Evolutionary conservation across 2,888 invertebrate species (phyloP).

Genomic region (Phlogophora meticulosa): DNA sequence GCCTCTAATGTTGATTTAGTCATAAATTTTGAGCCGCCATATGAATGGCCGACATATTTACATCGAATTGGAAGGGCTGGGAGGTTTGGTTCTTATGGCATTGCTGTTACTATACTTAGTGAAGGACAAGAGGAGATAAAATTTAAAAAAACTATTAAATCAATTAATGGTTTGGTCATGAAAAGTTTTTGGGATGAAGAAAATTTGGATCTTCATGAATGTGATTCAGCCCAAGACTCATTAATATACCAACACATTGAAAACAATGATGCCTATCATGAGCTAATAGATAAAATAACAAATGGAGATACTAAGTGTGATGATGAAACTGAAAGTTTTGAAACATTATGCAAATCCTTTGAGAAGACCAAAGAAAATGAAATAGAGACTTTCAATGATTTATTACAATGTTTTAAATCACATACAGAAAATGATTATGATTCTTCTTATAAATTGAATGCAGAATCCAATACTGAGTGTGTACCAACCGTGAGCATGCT

Average conservation of each 20-base stretch:
- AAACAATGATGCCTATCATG: slow-evolving; percentile 17
- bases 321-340: slow-evolving; percentile 46
- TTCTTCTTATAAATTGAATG: background rate
- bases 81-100: slow-evolving; percentile 96
- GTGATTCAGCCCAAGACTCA: slow-evolving; percentile 16
- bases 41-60: slow-evolving; percentile 95
- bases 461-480: slow-evolving; percentile 1
- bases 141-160: slow-evolving; percentile 91
- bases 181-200: slow-evolving; percentile 76
- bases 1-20: slow-evolving; percentile 98
- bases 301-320: slow-evolving; percentile 51
- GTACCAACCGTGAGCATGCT: slow-evolving; percentile 1
- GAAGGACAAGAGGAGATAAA: slow-evolving; percentile 92
- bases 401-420: slow-evolving; percentile 74
- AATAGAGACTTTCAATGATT: slow-evolving; percentile 76
- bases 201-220: slow-evolving; percentile 54
- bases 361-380: slow-evolving; percentile 53
- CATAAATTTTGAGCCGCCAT: slow-evolving; percentile 97
- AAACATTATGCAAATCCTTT: slow-evolving; percentile 70
- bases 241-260: slow-evolving; percentile 4
- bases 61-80: slow-evolving; percentile 99
- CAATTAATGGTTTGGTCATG: slow-evolving; percentile 87
- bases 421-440: slow-evolving; percentile 34
- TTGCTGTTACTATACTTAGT: slow-evolving; percentile 94
- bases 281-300: slow-evolving; percentile 44